phyloP scores from a whole-genome alignment of 2,888 invertebrate species.

The Scaptomyza flava region DNA sequence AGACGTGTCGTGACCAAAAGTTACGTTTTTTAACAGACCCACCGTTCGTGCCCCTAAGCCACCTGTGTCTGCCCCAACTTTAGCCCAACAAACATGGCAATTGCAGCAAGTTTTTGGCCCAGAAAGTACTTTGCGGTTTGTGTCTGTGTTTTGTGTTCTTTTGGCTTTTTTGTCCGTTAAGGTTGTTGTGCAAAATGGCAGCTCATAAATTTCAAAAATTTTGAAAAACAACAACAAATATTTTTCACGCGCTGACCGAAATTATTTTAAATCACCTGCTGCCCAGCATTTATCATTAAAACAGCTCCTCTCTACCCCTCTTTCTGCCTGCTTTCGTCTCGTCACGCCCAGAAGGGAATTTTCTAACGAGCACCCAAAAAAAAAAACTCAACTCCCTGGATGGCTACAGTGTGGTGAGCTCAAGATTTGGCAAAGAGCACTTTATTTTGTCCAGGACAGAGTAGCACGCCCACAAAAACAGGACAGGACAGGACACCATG shows the following conservation, averaged over 20 bases:
- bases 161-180: constrained; percentile 1
- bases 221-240: constrained; percentile 63
- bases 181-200: constrained; percentile 51
- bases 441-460: constrained; percentile 65
- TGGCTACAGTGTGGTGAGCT: constrained; percentile 38
- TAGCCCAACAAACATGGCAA: constrained; percentile 51
- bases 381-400: constrained; percentile 45
- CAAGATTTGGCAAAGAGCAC: constrained; percentile 73
- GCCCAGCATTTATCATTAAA: constrained; percentile 78
- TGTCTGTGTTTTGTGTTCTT: constrained; percentile 11
- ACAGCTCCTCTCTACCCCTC: constrained; percentile 2
- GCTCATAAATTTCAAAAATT: constrained; percentile 73
- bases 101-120: constrained; percentile 50
- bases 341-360: constrained; percentile 6
- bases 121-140: constrained; percentile 42
- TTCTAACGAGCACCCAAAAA: constrained; percentile 59
- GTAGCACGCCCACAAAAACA: constrained; percentile 50
- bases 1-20: constrained; percentile 71
- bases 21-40: constrained; percentile 41
- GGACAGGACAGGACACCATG: constrained; percentile 18
- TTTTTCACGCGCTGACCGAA: constrained; percentile 73
- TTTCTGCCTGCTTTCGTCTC: constrained; percentile 11
- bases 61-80: constrained; percentile 1
- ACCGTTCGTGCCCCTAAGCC: constrained; percentile 8
- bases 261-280: constrained; percentile 81